Conservation (phyloP, 1,140 invertebrate species). For the Drosophila repletoides region DNA sequence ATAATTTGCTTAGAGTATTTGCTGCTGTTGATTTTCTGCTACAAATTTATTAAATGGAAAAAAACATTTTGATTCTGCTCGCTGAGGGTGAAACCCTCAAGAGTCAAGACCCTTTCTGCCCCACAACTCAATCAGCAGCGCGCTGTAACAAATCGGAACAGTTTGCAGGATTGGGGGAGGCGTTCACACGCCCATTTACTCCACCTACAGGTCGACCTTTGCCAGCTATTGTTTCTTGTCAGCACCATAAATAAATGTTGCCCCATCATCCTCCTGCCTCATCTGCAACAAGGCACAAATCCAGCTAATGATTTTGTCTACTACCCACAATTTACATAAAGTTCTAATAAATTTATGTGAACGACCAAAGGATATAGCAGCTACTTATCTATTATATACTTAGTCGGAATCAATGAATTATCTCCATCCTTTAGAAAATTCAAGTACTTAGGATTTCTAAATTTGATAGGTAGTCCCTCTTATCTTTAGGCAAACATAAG, state of each 20-base stretch:
- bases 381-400: too few species aligned
- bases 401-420: too few species aligned
- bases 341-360: slow-evolving; percentile 1
- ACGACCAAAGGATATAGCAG: not conserved
- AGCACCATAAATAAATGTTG: slow-evolving; percentile 52
- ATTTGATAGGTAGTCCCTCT: too few species aligned
- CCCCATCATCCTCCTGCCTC: not conserved
- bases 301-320: slow-evolving; percentile 38
- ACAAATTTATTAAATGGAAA: slow-evolving; percentile 16
- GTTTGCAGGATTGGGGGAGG: not conserved
- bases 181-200: slow-evolving; percentile 1
- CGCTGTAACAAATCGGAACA: not conserved
- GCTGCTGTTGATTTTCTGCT: slow-evolving; percentile 16
- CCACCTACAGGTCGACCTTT: slow-evolving; percentile 9
- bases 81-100: too few species aligned
- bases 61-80: slow-evolving; percentile 25
- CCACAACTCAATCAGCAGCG: slow-evolving; percentile 2
- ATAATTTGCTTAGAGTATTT: slow-evolving; percentile 60
- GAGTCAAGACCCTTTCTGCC: not conserved
- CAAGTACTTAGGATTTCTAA: too few species aligned
- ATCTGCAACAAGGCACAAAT: slow-evolving; percentile 5
- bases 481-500: too few species aligned
- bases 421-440: too few species aligned
- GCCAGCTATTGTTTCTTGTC: slow-evolving; percentile 45
- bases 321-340: slow-evolving; percentile 38